Evolutionary conservation across 2,888 invertebrate genomes (phyloP).

Genomic region (Tryphoninae sp.): DNA sequence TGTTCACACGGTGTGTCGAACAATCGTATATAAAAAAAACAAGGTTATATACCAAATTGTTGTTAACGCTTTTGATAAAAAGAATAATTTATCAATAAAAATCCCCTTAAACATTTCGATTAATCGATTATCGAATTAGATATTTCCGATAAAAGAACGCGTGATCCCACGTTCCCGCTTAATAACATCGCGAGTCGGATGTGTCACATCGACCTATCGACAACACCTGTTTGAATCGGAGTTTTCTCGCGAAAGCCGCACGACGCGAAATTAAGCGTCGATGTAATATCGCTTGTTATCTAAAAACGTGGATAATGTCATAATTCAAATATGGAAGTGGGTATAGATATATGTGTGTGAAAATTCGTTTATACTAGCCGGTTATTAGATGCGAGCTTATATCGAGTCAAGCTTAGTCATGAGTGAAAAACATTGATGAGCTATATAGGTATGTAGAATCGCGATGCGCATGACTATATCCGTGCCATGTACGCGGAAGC

Average conservation of each 20-base stretch:
- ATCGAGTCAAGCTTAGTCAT: conserved; percentile 26
- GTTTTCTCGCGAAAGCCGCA: background rate
- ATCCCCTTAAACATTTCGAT: too few species aligned
- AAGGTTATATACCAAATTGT: background rate
- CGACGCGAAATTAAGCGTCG: background rate
- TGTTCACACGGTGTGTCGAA: conserved; percentile 20
- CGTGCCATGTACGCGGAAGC: conserved; percentile 33
- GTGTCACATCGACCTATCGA: background rate
- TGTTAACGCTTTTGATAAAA: background rate
- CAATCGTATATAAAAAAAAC: conserved; percentile 1
- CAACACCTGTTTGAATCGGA: conserved; percentile 55
- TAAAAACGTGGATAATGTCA: background rate
- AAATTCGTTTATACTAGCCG: background rate
- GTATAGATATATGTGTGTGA: background rate
- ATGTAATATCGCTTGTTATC: background rate
- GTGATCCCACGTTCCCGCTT: background rate
- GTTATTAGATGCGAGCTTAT: background rate
- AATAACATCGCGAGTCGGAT: background rate
- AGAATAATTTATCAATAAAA: background rate
- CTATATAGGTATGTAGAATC: background rate
- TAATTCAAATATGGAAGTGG: background rate
- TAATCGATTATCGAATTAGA: background rate
- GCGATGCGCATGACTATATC: conserved; percentile 34
- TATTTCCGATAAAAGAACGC: background rate
- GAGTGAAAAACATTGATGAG: conserved; percentile 26